Conservation (phyloP, 2,113 vertebrate genomes). For the Ia io region DNA sequence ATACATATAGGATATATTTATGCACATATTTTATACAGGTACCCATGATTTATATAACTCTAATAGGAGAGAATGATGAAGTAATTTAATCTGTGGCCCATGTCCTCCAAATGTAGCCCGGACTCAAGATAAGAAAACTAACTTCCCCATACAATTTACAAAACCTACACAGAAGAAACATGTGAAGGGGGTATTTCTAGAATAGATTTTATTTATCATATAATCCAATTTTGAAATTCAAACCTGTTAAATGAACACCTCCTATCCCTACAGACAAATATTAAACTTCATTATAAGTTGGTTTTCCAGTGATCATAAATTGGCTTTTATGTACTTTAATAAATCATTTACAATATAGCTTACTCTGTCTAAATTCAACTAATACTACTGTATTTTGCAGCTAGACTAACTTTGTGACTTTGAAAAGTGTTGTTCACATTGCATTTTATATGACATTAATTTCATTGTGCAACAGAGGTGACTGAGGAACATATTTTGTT, state of each 20-base stretch:
- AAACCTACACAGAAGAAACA: not conserved
- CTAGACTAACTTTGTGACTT: constrained; percentile 72
- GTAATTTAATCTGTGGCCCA: not conserved
- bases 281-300: not conserved
- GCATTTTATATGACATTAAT: constrained; percentile 65
- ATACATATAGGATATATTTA: not conserved
- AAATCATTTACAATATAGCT: not conserved
- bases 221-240: constrained; percentile 13
- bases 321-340: not conserved
- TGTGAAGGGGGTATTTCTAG: not conserved
- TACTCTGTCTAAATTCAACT: constrained; percentile 39
- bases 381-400: constrained; percentile 45
- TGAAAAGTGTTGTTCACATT: constrained; percentile 74
- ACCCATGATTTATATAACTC: not conserved
- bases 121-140: not conserved
- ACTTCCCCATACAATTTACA: not conserved
- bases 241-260: not conserved
- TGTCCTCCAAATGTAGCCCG: not conserved
- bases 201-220: not conserved
- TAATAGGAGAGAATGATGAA: not conserved
- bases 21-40: not conserved
- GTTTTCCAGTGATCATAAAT: not conserved
- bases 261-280: not conserved
- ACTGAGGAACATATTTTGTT: constrained; percentile 75
- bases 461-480: constrained; percentile 55